Percentiles rank a stretch among this genome's conserved stretches.
These are phyloP conservation scores for Lepus townsendii DNA, from an alignment of 2,797 vertebrate genomes.

Conservation along the genomic window DNA sequence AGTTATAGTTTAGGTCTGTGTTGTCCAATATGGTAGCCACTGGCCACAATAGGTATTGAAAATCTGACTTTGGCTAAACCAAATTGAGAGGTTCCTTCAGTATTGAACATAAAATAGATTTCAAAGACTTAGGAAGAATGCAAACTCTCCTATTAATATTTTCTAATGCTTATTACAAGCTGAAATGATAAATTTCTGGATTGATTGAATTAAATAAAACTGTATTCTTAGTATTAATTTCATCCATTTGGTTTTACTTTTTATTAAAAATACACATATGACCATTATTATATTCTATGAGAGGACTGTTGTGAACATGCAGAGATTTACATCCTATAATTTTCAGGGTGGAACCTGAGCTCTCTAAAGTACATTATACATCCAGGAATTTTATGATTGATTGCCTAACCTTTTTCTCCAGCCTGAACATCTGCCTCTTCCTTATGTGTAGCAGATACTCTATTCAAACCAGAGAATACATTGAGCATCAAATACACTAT, in stretches of 20 bases:
- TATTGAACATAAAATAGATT: background rate
- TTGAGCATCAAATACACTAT: background rate
- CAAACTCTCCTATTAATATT: constrained; percentile 3
- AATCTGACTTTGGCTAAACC: background rate
- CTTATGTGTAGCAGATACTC: background rate
- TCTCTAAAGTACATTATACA: background rate
- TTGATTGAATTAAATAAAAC: constrained; percentile 9
- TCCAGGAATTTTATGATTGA: background rate
- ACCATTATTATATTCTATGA: background rate
- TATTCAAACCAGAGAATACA: background rate
- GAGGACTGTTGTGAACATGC: background rate
- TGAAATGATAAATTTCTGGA: constrained; percentile 12
- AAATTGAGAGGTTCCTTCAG: background rate
- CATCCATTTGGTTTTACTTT: background rate
- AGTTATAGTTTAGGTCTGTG: background rate
- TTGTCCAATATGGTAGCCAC: background rate
- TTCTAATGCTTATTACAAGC: background rate
- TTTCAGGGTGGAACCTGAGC: background rate
- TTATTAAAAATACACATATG: background rate
- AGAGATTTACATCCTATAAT: background rate
- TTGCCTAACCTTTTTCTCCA: background rate
- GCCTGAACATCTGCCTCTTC: background rate
- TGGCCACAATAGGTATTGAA: background rate
- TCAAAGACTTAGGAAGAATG: background rate
- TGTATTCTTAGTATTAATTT: constrained; percentile 5